Conservation (phyloP, 2,797 vertebrate species). For the Crax fasciolata region DNA sequence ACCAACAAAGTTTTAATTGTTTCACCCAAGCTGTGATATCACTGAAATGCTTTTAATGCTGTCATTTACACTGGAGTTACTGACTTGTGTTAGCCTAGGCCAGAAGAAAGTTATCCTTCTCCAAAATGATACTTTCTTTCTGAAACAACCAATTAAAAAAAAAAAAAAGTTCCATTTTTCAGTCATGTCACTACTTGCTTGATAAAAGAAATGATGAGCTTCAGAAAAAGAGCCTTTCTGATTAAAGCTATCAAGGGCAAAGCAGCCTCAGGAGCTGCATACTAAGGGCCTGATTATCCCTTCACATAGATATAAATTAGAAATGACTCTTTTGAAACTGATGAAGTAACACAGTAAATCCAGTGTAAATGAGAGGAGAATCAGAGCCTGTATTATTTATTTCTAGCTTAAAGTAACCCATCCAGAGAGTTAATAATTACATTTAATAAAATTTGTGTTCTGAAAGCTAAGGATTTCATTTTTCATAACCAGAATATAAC, state of each 20-base stretch:
- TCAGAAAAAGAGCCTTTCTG: slow-evolving; percentile 44
- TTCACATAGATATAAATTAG: slow-evolving; percentile 52
- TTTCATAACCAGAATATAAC: slow-evolving; percentile 79
- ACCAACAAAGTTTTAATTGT: background rate
- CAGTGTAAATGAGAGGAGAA: slow-evolving; percentile 36
- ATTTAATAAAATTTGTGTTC: slow-evolving; percentile 77
- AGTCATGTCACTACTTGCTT: slow-evolving; percentile 18
- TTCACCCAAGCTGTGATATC: background rate
- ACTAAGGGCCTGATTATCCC: slow-evolving; percentile 51
- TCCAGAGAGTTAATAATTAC: slow-evolving; percentile 71
- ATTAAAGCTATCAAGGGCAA: slow-evolving; percentile 29
- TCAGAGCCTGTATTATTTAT: slow-evolving; percentile 74
- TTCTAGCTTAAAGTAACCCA: slow-evolving; percentile 77
- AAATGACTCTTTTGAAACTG: slow-evolving; percentile 9
- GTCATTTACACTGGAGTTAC: background rate
- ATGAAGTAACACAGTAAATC: slow-evolving; percentile 41
- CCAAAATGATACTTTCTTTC: background rate
- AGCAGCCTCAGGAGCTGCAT: slow-evolving; percentile 48
- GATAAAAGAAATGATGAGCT: slow-evolving; percentile 45
- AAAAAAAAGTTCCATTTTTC: background rate
- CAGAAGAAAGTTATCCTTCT: background rate
- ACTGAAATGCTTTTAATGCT: background rate
- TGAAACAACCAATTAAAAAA: slow-evolving; percentile 23
- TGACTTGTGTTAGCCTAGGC: background rate
- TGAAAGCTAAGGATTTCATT: slow-evolving; percentile 78